Base-by-base conservation (phyloP, 1,140 invertebrate species). In the Bombus balteatus region DNA sequence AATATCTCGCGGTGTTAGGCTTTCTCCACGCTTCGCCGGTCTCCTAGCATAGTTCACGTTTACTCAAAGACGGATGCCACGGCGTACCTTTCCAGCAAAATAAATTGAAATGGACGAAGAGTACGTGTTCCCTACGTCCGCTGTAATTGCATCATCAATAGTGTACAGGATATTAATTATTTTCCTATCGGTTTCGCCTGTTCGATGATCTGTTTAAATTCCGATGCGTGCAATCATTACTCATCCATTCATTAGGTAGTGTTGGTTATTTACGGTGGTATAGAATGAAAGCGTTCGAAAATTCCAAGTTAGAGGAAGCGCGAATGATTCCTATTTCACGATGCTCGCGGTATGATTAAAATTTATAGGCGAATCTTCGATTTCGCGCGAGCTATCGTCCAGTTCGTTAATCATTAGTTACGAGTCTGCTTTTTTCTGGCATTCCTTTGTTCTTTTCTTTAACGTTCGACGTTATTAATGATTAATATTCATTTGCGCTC, bases 1-100 rank as follows among this genome's bases (percentile, higher is more conserved):
- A 91, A 91, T 91, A 91, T 91, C 87, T 90, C 80, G 70, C 74
- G 34, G 43, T 76, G 84, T 73, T 62, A 72, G 39, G 66, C 75
- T 47, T 65, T 80, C 70, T 34, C n/a, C 22, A 37, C 66, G n/a
- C 53, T 10, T 39, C 41, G 70, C 65, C 71, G 32, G 25, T 68
- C 57, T 66, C 32, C 57, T 53, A 28, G 32, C 70, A 78, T 86
- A 81, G 57, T 83, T 89, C 28, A 32, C 75, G n/a, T 37, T 65
- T 25, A 41, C 75, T 65, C 22, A 8, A 65, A 65, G 59, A 78
- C 59, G 57, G 28, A 66, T 59, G 57, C 37, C n/a, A 53, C 4
- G 4, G n/a, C n/a, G 73, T 25, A 43, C n/a, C 41, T 62, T 62
- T 9, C 66, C 18, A 32, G n/a, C 15, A 32, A 32, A n/a, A 53